Conservation (phyloP, 1,140 invertebrate genomes). For the Telenomus remus region DNA sequence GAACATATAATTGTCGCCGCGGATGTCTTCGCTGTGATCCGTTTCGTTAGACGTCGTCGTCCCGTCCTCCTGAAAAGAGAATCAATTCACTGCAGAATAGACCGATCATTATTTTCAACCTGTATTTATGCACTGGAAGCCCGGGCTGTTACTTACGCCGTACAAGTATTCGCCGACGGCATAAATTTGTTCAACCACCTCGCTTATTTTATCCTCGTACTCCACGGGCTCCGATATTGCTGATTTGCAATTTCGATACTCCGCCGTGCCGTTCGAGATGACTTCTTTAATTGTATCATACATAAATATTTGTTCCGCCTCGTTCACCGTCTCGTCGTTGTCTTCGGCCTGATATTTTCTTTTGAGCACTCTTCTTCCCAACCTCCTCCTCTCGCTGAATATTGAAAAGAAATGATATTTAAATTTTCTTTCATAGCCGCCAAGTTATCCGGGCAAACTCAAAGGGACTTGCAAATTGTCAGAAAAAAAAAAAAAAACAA, state of each 20-base stretch:
- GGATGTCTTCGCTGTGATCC: constrained; percentile 72
- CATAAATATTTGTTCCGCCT: constrained; percentile 71
- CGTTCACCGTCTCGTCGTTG: constrained; percentile 46
- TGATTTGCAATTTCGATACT: constrained; percentile 58
- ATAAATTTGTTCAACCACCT: constrained; percentile 73
- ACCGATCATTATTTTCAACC: constrained; percentile 29
- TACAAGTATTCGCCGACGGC: constrained; percentile 75
- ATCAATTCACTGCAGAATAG: constrained; percentile 42
- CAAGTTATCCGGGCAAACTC: constrained; percentile 20
- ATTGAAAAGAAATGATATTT: constrained; percentile 52
- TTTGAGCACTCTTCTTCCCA: constrained; percentile 50
- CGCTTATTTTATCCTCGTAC: constrained; percentile 70
- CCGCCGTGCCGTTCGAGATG: constrained; percentile 67
- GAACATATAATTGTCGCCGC: constrained; percentile 77
- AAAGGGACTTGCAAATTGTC: constrained; percentile 32
- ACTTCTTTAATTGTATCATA: constrained; percentile 73
- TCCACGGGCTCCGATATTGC: constrained; percentile 62
- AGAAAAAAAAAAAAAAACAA: too few relatives aligned
- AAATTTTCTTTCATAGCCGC: constrained; percentile 41
- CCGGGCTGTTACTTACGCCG: constrained; percentile 68
- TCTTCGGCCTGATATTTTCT: constrained; percentile 37
- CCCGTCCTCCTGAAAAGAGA: constrained; percentile 73
- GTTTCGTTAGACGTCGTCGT: constrained; percentile 75
- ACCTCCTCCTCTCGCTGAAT: constrained; percentile 65
- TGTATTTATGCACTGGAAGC: constrained; percentile 31